These are phyloP conservation scores for Elephas maximus DNA, from an alignment of 2,113 vertebrate genomes.

Conservation along the genomic window DNA sequence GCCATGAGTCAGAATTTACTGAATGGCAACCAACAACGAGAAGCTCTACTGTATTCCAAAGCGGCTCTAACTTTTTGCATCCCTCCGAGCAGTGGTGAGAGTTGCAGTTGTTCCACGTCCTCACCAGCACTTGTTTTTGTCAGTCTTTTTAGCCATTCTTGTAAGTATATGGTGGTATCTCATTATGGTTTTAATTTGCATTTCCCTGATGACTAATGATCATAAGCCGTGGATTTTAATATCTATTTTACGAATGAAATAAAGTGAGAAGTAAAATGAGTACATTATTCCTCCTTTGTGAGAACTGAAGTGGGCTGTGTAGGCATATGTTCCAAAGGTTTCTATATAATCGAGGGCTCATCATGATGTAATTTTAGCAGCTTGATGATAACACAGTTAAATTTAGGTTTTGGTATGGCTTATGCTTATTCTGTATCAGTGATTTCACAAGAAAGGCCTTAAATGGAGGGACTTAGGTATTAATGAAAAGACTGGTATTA, in stretches of 20 bases:
- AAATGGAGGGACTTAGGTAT: slow-evolving; percentile 22
- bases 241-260: slow-evolving; percentile 48
- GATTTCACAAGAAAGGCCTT: slow-evolving; percentile 20
- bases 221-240: slow-evolving; percentile 26
- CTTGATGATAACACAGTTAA: slow-evolving; percentile 5
- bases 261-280: slow-evolving; percentile 11
- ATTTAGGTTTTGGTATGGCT: slow-evolving; percentile 61
- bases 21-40: not conserved
- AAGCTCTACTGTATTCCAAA: not conserved
- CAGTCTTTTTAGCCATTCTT: not conserved
- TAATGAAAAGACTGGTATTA: slow-evolving; percentile 1
- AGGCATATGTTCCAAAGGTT: not conserved
- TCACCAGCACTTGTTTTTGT: not conserved
- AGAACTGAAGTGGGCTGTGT: slow-evolving; percentile 3
- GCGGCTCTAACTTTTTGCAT: not conserved
- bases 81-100: not conserved
- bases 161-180: not conserved
- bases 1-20: not conserved
- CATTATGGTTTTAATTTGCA: slow-evolving; percentile 2
- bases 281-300: slow-evolving; percentile 14
- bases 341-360: not conserved
- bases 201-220: slow-evolving; percentile 18
- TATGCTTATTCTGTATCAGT: slow-evolving; percentile 10
- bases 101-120: not conserved
- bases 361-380: slow-evolving; percentile 23